Evolutionary conservation across 2,113 vertebrate genomes (phyloP).

Genomic region (Nymphicus hollandicus): DNA sequence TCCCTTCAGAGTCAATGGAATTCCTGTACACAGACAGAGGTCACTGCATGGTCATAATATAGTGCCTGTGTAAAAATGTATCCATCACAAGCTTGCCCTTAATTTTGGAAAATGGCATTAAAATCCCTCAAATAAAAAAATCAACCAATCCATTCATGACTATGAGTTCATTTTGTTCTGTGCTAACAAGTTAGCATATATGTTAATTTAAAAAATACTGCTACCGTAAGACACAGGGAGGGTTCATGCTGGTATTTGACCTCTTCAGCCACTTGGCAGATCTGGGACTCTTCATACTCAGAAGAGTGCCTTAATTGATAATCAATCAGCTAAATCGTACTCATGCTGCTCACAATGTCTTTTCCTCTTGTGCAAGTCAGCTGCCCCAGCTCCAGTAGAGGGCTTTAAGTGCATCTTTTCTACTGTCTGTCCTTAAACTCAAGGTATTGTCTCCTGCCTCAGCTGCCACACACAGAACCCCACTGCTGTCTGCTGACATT

Average conservation of each 20-base stretch:
- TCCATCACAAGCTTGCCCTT: not conserved
- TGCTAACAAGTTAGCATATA: not conserved
- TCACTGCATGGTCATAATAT: slow-evolving; percentile 18
- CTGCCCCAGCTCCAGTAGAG: not conserved
- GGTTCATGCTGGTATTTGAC: slow-evolving; percentile 14
- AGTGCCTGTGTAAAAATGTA: not conserved
- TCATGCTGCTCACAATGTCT: slow-evolving; percentile 1
- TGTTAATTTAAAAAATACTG: not conserved
- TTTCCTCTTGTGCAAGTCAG: not conserved
- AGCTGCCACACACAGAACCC: not conserved
- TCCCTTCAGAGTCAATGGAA: slow-evolving; percentile 33
- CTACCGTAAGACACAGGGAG: not conserved
- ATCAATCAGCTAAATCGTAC: slow-evolving; percentile 14
- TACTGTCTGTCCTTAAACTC: not conserved
- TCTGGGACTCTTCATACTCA: not conserved
- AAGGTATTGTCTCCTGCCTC: not conserved
- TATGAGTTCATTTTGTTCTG: not conserved
- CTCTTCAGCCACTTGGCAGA: slow-evolving; percentile 19
- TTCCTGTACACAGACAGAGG: slow-evolving; percentile 33
- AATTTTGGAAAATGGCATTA: slow-evolving; percentile 7
- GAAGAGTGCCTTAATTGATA: slow-evolving; percentile 29
- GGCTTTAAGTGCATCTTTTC: not conserved
- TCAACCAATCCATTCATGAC: not conserved
- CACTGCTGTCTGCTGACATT: not conserved
- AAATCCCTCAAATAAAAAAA: slow-evolving; percentile 12